Evolutionary conservation across 2,113 vertebrate species (phyloP), one percentile per base, ranked within the genome.

Genomic region (Rutilus rutilus): DNA sequence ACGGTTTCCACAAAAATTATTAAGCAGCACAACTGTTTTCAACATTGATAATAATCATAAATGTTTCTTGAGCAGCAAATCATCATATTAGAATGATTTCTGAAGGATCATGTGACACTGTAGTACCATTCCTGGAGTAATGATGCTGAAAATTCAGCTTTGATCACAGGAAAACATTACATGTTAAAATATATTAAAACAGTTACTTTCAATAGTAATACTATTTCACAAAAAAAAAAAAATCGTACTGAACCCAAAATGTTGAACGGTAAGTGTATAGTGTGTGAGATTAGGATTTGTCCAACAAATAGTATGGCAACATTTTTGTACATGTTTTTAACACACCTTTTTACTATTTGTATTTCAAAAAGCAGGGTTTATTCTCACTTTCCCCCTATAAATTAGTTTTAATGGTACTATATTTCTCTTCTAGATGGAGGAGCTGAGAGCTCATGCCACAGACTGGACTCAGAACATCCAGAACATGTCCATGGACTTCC

Each of bases 401-500:
- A 60, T 60, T 4, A 7, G 17, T 25, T 62, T 62, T 14, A 11
- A 25, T 27, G 60, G 10, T 27, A 27, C n/a, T 33, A 27, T 67
- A 2, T 88, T 25, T n/a, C 73, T n/a, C 25, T 36, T 5, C 82
- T 91, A 98, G 97, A 96, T 97, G 97, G 97, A 97, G 83, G 97
- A 96, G 84, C 86, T 98, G 82, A 96, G 96, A 2, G 96, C 97
- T 0, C 97, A 97, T 11, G 97, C 97, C 2, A 97, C 96, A 79
- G 96, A 97, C 92, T 98, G 97, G 97, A 97, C 96, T 0, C 96
- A 82, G 94, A 95, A 95, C 88, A 94, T 95, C 92, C 92, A 96
- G 88, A 94, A 93, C 78, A 95, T 97, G 94, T 96, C 96, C 0
- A 95, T 96, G 87, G 96, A 96, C 83, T 95, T 97, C 81, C 95